phyloP scores from a whole-genome alignment of 1,140 invertebrate species.

The Mizuhopecten yessoensis region DNA sequence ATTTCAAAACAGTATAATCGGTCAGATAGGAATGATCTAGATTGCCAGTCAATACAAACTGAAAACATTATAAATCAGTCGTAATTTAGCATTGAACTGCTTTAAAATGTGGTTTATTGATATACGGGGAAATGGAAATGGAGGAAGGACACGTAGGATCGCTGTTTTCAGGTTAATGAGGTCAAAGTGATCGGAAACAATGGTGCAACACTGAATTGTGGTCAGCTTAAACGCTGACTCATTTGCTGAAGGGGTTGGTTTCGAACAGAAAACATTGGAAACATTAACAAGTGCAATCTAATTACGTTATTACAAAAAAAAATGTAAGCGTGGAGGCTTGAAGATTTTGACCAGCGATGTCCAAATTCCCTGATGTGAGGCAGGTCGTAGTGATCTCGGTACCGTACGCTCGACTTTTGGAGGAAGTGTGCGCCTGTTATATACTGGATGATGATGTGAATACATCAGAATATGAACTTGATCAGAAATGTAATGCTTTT shows the following conservation, averaged over 20 bases:
- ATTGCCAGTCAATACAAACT: too few species aligned
- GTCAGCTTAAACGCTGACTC: not conserved
- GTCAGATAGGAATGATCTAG: too few species aligned
- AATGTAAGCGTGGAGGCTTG: constrained; percentile 15
- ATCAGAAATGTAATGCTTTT: not conserved
- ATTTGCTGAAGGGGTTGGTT: constrained; percentile 46
- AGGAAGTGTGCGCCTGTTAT: constrained; percentile 52
- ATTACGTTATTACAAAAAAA: constrained; percentile 40
- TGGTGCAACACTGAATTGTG: not conserved
- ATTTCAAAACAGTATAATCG: too few species aligned
- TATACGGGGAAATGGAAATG: too few species aligned
- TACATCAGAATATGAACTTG: not conserved
- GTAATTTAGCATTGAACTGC: too few species aligned
- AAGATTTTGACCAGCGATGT: constrained; percentile 43
- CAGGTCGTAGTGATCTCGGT: constrained; percentile 23
- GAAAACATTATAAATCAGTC: too few species aligned
- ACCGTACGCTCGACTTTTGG: not conserved
- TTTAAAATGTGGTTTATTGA: too few species aligned
- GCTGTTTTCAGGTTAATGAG: too few species aligned
- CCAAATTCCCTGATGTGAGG: not conserved
- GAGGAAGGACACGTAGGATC: too few species aligned
- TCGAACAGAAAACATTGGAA: constrained; percentile 41
- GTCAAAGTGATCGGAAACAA: not conserved
- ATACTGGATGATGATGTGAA: not conserved
- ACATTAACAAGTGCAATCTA: not conserved